These are phyloP conservation scores for Pogonophryne albipinna DNA, from an alignment of 2,797 vertebrate genomes.

Conservation along the genomic window DNA sequence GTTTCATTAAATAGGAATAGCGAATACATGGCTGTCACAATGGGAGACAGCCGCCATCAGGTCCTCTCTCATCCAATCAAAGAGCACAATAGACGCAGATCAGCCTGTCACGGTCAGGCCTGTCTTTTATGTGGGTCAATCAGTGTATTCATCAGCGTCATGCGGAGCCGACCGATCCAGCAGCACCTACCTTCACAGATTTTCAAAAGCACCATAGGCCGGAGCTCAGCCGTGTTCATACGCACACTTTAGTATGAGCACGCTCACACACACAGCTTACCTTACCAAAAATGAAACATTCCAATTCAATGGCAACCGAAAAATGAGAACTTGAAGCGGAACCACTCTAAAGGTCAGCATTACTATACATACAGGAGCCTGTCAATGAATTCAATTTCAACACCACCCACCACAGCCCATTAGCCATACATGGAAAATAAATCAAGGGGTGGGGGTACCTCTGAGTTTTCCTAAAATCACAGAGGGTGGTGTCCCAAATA, in stretches of 20 bases:
- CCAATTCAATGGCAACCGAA: conserved; percentile 37
- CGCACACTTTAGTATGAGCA: conserved; percentile 18
- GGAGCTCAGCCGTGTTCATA: conserved; percentile 50
- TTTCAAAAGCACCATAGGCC: conserved; percentile 57
- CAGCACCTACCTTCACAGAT: conserved; percentile 77
- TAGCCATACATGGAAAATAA: conserved; percentile 56
- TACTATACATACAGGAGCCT: conserved; percentile 39
- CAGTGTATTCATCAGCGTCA: conserved; percentile 81
- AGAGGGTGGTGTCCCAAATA: conserved; percentile 70
- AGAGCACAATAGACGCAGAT: conserved; percentile 69
- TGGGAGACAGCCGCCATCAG: conserved; percentile 63
- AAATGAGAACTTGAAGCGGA: conserved; percentile 41
- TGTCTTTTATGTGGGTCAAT: conserved; percentile 74
- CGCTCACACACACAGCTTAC: conserved; percentile 64
- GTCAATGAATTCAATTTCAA: conserved; percentile 49
- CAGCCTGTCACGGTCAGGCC: conserved; percentile 61
- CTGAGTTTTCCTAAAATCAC: conserved; percentile 73
- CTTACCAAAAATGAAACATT: conserved; percentile 64
- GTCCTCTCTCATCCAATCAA: conserved; percentile 77
- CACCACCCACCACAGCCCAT: conserved; percentile 58
- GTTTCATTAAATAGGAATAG: conserved; percentile 54
- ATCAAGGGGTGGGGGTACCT: conserved; percentile 60
- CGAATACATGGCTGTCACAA: conserved; percentile 55
- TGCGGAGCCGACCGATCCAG: conserved; percentile 68
- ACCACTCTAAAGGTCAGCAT: conserved; percentile 40